Evolutionary conservation across 2,113 vertebrate genomes (phyloP).

Genomic region (Larimichthys crocea): DNA sequence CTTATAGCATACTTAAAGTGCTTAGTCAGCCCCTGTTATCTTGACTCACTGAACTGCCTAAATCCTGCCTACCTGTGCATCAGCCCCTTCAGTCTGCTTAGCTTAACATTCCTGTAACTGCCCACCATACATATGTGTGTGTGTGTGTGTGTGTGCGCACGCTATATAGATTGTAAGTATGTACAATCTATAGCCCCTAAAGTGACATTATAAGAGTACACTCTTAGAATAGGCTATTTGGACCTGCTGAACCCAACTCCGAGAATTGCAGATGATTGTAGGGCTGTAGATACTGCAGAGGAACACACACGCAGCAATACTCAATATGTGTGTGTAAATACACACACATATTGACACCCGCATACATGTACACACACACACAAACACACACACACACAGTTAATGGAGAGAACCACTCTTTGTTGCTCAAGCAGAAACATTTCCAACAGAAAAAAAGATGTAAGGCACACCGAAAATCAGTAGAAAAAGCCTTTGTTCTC

Average conservation of each 20-base stretch:
- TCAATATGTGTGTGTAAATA: background rate
- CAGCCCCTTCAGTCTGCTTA: conserved; percentile 51
- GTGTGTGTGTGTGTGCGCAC: conserved; percentile 5
- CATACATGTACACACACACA: background rate
- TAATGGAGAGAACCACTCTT: conserved; percentile 6
- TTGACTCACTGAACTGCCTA: conserved; percentile 52
- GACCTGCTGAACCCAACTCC: conserved; percentile 10
- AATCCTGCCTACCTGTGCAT: conserved; percentile 60
- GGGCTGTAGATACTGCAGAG: background rate
- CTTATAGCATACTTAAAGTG: conserved; percentile 54
- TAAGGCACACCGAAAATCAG: background rate
- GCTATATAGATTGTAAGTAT: background rate
- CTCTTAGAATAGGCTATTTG: conserved; percentile 28
- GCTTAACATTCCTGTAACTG: conserved; percentile 52
- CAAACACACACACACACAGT: background rate
- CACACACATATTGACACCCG: conserved; percentile 10
- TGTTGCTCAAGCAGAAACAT: conserved; percentile 11
- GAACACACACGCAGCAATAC: background rate
- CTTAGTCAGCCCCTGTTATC: conserved; percentile 69
- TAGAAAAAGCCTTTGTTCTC: conserved; percentile 35
- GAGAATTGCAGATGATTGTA: conserved; percentile 9
- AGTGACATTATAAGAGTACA: conserved; percentile 7
- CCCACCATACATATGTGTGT: conserved; percentile 4
- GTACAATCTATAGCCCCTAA: conserved; percentile 1
- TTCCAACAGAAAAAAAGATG: background rate